Base-by-base conservation (phyloP, 2,888 invertebrate genomes). In the Clusia tigrina region DNA sequence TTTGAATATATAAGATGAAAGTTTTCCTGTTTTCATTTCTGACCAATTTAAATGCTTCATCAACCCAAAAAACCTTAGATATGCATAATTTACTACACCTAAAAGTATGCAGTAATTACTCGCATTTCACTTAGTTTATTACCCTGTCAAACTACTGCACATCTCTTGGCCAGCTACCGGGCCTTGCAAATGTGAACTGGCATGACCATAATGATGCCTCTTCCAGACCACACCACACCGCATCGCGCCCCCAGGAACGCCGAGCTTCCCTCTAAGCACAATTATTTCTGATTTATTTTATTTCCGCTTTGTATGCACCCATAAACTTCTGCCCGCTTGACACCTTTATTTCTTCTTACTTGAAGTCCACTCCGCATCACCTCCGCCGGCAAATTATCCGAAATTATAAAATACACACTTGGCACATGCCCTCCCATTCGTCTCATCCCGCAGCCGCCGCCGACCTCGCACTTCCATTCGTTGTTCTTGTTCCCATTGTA, bases 381-480 rank as follows among this genome's bases (percentile, higher is more conserved):
- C 42, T 5, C 48, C 5, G 22, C 18, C n/a, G 22, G 48, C 18
- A 48, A 22, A 20, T 18, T 48, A 20, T 9, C 48, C 18, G 22
- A 48, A 48, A 48, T 20, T 20, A 18, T 48, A 48, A 48, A 48
- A 48, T 48, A 48, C 48, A 48, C 48, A 15, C 48, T 48, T 48
- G 48, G 48, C 48, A 48, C 48, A 20, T 48, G 48, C 18, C 48
- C 6, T 42, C 15, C n/a, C n/a, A 15, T 42, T 42, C 32, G 6
- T 32, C 32, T 32, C 12, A 6, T n/a, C n/a, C n/a, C n/a, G n/a
- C n/a, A n/a, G n/a, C n/a, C n/a, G n/a, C n/a, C n/a, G n/a, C n/a
- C n/a, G n/a, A n/a, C n/a, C n/a, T n/a, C n/a, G n/a, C n/a, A n/a
- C n/a, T n/a, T n/a, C n/a, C n/a, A n/a, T n/a, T n/a, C n/a, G n/a